A percentile compares a stretch with the other conserved stretches of the same genome.
phyloP scores from a whole-genome alignment of 2,797 vertebrate genomes.

The Falco rusticolus region DNA sequence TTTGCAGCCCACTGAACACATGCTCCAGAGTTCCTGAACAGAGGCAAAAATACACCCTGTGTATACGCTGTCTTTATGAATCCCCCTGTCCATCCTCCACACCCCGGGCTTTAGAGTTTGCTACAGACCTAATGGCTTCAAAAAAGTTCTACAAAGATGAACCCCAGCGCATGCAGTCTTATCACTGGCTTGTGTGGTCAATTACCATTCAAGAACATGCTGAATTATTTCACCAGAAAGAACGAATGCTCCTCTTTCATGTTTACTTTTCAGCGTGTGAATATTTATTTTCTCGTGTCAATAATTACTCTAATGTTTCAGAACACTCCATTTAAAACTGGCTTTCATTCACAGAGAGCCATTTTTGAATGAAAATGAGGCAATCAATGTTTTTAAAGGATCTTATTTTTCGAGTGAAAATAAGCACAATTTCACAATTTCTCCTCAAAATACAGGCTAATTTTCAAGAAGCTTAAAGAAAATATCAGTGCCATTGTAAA shows the following conservation, averaged over 20 bases:
- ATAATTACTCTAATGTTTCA: slow-evolving; percentile 65
- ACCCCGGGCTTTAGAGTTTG: not conserved
- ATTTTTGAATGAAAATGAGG: slow-evolving; percentile 60
- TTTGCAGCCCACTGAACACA: slow-evolving; percentile 55
- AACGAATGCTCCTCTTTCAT: slow-evolving; percentile 44
- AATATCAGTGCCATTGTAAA: not conserved
- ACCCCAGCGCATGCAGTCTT: not conserved
- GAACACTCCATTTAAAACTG: slow-evolving; percentile 57
- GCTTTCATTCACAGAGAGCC: slow-evolving; percentile 54
- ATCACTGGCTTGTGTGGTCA: not conserved
- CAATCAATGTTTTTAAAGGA: slow-evolving; percentile 62
- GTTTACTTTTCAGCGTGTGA: slow-evolving; percentile 53
- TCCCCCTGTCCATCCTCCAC: not conserved
- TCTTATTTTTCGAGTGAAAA: slow-evolving; percentile 53
- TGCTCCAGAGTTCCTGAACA: not conserved
- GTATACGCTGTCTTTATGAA: not conserved
- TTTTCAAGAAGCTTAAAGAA: slow-evolving; percentile 47
- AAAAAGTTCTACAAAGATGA: not conserved
- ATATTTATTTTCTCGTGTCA: slow-evolving; percentile 53
- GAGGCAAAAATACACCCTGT: slow-evolving; percentile 22
- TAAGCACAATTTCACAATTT: slow-evolving; percentile 35
- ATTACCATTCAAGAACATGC: not conserved
- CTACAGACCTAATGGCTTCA: not conserved
- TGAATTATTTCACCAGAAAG: not conserved
- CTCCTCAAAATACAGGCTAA: slow-evolving; percentile 42